phyloP scores from a whole-genome alignment of 2,113 vertebrate genomes.

The Tautogolabrus adspersus region DNA sequence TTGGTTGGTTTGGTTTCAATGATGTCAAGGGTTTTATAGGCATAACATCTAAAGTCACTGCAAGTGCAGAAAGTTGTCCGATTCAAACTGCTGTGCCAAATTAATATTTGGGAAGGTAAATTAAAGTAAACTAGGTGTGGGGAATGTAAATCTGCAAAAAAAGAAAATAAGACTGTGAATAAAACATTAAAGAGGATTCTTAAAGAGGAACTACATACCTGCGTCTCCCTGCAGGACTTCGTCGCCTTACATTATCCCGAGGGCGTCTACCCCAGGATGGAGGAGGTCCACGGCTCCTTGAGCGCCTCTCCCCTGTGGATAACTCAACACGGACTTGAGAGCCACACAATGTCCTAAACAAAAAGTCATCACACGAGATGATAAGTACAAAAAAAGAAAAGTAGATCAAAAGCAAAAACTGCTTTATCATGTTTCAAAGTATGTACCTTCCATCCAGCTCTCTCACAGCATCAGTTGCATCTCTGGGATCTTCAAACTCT shows the following conservation, averaged over 20 bases:
- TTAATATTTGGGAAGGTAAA: constrained; percentile 5
- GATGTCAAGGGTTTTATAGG: constrained; percentile 12
- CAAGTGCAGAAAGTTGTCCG: background rate
- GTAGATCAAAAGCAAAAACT: no score
- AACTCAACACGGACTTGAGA: constrained; percentile 95
- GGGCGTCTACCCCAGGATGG: constrained; percentile 94
- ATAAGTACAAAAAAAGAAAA: background rate
- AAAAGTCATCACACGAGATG: background rate
- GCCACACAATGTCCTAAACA: constrained; percentile 90
- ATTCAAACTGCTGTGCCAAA: constrained; percentile 15
- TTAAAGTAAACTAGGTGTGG: constrained; percentile 17
- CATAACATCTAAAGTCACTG: background rate
- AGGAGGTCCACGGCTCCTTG: constrained; percentile 93
- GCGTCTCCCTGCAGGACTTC: constrained; percentile 90
- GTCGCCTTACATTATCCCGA: constrained; percentile 92
- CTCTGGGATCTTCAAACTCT: constrained; percentile 97
- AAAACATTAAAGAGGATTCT: background rate
- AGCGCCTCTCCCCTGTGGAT: constrained; percentile 96
- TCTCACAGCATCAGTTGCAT: constrained; percentile 97
- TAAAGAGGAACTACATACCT: constrained; percentile 83
- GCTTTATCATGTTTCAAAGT: no score
- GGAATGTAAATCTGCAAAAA: constrained; percentile 24
- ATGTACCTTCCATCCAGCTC: constrained; percentile 97
- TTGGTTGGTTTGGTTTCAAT: background rate
- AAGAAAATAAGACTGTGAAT: constrained; percentile 13